Base-by-base conservation (phyloP, 2,797 vertebrate species). In the Argya squamiceps region DNA sequence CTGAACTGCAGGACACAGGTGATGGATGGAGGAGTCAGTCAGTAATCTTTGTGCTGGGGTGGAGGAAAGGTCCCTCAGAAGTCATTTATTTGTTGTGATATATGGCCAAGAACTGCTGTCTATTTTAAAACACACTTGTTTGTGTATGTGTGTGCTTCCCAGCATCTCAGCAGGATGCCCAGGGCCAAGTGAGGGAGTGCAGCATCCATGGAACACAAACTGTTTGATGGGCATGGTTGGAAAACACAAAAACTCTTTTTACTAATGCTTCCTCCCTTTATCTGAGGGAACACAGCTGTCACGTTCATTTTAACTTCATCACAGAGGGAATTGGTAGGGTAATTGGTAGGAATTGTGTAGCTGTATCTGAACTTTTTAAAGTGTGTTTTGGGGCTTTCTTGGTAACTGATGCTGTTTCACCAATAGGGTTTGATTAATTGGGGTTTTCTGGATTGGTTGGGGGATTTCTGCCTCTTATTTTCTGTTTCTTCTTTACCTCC, bases 361-460 rank as follows among this genome's bases (percentile, higher is more conserved):
- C 47, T 26, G 3, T n/a, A 70, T 43, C 22, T 60, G 55, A 70
- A 11, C 73, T 55, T 47, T 75, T 85, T 58, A 0, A 58, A 80
- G 16, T 58, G 5, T 65, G 7, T 62, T 89, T 76, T 58, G 21
- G 5, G 36, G 17, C 17, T 88, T 60, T 88, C 53, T 60, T 92
- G 47, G 10, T 84, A 76, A 55, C 16, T 75, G 44, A 68, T 44
- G 27, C 49, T 83, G 19, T 79, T 90, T 90, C 22, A 52, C 21
- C 39, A n/a, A 0, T 43, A 53, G 27, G 21, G 5, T 60, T 74
- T 91, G 16, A 73, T 50, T 59, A 36, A 13, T 5, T 34, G 11
- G 34, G 5, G 0, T 0, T 26, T 63, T 67, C 53, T 70, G 0
- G 0, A 4, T 65, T 60, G 17, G 2, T 16, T 49, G 17, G 10